Base-by-base conservation (phyloP, 2,113 vertebrate species). In the Steatornis caripensis region DNA sequence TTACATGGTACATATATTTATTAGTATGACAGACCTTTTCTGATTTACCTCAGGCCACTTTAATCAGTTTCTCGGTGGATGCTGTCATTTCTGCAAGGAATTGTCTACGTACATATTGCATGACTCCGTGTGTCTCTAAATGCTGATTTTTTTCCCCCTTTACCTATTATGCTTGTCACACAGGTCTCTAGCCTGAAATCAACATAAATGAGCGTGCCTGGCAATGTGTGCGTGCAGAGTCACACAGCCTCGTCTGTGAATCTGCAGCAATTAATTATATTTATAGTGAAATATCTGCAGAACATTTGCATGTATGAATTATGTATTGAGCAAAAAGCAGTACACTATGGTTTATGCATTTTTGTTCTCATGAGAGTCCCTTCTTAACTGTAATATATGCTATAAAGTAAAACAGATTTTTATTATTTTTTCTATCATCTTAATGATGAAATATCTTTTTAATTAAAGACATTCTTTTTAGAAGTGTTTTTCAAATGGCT, bases 141-240 rank as follows among this genome's bases (percentile, higher is more conserved):
- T 10, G 39, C 72, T 87, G 97, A 93, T 91, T 58, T 84, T 11
- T 8, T 2, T 32, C 36, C 85, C 78, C 70, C 51, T 68, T 65
- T 78, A 82, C 90, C 95, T 95, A 96, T 95, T 97, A 92, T 36
- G 94, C 91, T 94, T 97, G 93, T 95, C 89, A 95, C 90, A 95
- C 91, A 97, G 95, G 88, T 93, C 95, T 98, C 82, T 81, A 98
- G 94, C 97, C 96, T 97, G 95, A 97, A 96, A 97, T 97, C 95
- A 97, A 54, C 95, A 97, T 97, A 98, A 98, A 98, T 89, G 95
- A 98, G 96, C 83, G 96, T 97, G 98, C 77, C 96, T 97, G 98
- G 97, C 97, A 97, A 77, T 96, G 95, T 97, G 96, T 97, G 93
- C 96, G 94, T 96, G 96, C 95, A 96, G 75, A 93, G 88, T 86